Evolutionary conservation across 1,140 invertebrate species (phyloP).

Genomic region (Caenorhabditis latens): DNA sequence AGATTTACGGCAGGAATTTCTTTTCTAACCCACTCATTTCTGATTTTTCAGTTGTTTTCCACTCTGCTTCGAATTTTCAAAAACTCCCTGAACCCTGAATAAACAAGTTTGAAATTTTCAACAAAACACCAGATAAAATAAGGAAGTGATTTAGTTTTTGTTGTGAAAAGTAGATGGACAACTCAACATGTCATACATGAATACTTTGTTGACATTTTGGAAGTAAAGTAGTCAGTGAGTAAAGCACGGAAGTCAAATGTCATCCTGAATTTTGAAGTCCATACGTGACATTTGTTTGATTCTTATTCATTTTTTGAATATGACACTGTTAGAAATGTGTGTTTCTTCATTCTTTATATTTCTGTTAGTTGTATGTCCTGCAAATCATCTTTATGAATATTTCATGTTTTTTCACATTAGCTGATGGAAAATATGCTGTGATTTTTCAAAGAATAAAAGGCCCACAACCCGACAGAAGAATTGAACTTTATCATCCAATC

Average conservation of each 20-base stretch:
- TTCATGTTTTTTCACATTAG: constrained; percentile 11
- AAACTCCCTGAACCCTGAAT: neutral
- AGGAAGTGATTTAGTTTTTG: neutral
- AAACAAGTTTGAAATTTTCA: neutral
- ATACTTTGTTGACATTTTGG: constrained; percentile 31
- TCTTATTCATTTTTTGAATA: neutral
- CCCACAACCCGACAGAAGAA: too few species aligned
- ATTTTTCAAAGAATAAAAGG: neutral
- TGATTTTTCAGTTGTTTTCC: neutral
- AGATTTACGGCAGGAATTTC: too few species aligned
- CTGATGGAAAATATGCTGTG: neutral
- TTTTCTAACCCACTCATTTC: neutral
- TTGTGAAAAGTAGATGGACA: neutral
- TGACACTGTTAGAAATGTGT: neutral
- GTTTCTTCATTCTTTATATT: neutral
- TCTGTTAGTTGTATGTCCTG: neutral
- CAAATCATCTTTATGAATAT: neutral
- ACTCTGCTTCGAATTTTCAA: neutral
- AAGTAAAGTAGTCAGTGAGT: neutral
- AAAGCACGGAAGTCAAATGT: constrained; percentile 22
- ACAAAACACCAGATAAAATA: neutral
- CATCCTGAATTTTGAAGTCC: constrained; percentile 11
- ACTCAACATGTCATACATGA: constrained; percentile 19
- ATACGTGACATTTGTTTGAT: constrained; percentile 29
- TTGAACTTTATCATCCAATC: neutral